Evolutionary conservation across 2,797 vertebrate genomes (phyloP).

Genomic region (Poecilia wingei): DNA sequence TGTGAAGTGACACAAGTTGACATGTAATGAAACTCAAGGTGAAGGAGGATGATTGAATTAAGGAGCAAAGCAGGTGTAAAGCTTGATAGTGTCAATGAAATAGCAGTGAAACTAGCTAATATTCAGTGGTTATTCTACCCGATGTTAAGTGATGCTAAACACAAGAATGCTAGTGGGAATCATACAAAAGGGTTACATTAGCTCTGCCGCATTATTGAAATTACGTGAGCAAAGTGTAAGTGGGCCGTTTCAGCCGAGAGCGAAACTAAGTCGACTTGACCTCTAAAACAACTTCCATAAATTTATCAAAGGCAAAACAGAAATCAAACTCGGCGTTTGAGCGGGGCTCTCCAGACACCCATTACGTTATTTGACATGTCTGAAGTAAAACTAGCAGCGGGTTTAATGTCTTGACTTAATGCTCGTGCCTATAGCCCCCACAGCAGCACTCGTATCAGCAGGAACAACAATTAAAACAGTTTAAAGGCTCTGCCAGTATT

Average conservation of each 20-base stretch:
- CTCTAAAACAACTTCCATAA: constrained; percentile 6
- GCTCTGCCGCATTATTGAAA: constrained; percentile 56
- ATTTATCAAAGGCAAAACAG: background rate
- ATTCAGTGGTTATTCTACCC: constrained; percentile 42
- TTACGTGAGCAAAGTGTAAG: constrained; percentile 10
- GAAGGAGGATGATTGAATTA: constrained; percentile 26
- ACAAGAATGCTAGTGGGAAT: constrained; percentile 28
- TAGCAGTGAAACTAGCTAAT: constrained; percentile 51
- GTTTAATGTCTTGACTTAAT: constrained; percentile 14
- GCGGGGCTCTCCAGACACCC: background rate
- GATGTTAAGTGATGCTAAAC: constrained; percentile 48
- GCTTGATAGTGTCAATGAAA: constrained; percentile 8
- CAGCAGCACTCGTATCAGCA: constrained; percentile 9
- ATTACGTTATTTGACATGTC: background rate
- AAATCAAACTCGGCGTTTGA: background rate
- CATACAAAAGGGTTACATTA: constrained; percentile 42
- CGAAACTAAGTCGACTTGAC: constrained; percentile 13
- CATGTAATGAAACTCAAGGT: constrained; percentile 18
- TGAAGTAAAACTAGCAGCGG: background rate
- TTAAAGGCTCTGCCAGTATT: constrained; percentile 59
- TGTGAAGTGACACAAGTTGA: constrained; percentile 6
- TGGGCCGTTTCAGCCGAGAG: constrained; percentile 24
- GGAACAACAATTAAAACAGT: constrained; percentile 39
- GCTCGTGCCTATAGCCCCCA: constrained; percentile 2
- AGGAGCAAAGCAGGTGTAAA: constrained; percentile 12